Base-by-base conservation (phyloP, 1,140 invertebrate species). In the Platyscapa corneri region DNA sequence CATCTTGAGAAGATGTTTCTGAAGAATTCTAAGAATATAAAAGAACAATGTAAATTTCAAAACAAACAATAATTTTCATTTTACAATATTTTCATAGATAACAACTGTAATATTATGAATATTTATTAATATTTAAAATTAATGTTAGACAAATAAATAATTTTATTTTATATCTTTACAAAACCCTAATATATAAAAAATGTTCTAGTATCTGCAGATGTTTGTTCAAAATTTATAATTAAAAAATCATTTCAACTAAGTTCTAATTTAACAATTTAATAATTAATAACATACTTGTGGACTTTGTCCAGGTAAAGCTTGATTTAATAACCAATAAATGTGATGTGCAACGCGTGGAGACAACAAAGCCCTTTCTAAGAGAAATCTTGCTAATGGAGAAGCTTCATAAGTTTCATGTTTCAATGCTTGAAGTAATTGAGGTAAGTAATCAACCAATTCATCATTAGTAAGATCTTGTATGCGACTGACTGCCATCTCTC, bases 371-470 rank as follows among this genome's bases (percentile, higher is more conserved):
- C 97, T 95, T 88, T 97, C 96, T 14, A 99, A 92, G 56, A 99
- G 93, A 89, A 99, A 96, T 88, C 95, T 94, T 2, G 97, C 96
- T 60, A 99, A 93, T 0, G 97, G 95, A 53, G 97, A 98, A 72
- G 96, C 95, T 90, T 99, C 97, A 89, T 98, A 98, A 0, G 97
- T 97, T 92, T 99, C 98, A 91, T 98, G 98, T 86, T 98, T 97
- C 37, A 99, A 93, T 0, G 98, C 98, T 93, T 99, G 97, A 49
- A 99, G 96, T 46, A 99, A 94, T 90, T 99, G 98, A 0, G 98
- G 98, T 84, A 99, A 92, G 92, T 98, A 98, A 91, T 98, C 96
- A 37, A 97, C 96, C 14, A 99, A 91, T 89, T 98, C 97, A 92
- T 99, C 98, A 88, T 96, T 97, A 10, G 95, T 95, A 86, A 98